phyloP scores from a whole-genome alignment of 2,113 vertebrate genomes.

The Micromys minutus region DNA sequence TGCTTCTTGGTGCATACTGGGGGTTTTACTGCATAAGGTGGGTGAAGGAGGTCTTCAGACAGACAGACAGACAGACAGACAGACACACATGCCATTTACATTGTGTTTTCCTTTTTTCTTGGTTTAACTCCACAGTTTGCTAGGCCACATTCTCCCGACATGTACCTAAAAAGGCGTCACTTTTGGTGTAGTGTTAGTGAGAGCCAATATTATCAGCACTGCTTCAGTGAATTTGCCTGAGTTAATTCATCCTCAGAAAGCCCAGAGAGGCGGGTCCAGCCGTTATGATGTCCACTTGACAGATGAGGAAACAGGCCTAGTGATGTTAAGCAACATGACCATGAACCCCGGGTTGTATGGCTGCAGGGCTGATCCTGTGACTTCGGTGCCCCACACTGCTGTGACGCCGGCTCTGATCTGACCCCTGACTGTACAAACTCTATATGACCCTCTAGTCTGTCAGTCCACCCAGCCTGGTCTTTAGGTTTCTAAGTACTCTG shows the following conservation, averaged over 20 bases:
- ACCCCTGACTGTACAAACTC: neutral
- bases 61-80: neutral
- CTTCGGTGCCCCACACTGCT: neutral
- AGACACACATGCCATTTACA: neutral
- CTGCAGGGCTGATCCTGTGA: neutral
- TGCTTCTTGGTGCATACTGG: neutral
- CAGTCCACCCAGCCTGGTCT: neutral
- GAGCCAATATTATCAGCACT: neutral
- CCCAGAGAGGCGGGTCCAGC: neutral
- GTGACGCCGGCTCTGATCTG: neutral
- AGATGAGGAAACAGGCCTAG: neutral
- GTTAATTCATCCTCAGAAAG: neutral
- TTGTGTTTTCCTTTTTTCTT: slow-evolving; percentile 34
- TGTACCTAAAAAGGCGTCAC: neutral
- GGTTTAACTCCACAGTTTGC: neutral
- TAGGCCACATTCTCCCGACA: neutral
- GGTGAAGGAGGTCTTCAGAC: neutral
- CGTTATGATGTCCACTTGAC: neutral
- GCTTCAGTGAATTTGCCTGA: neutral
- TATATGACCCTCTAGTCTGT: neutral
- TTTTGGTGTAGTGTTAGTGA: neutral
- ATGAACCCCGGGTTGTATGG: neutral
- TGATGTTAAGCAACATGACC: neutral
- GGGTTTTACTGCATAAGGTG: neutral
- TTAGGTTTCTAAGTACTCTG: neutral